Base-by-base conservation (phyloP, 2,797 vertebrate genomes). In the Melanitta fusca region DNA sequence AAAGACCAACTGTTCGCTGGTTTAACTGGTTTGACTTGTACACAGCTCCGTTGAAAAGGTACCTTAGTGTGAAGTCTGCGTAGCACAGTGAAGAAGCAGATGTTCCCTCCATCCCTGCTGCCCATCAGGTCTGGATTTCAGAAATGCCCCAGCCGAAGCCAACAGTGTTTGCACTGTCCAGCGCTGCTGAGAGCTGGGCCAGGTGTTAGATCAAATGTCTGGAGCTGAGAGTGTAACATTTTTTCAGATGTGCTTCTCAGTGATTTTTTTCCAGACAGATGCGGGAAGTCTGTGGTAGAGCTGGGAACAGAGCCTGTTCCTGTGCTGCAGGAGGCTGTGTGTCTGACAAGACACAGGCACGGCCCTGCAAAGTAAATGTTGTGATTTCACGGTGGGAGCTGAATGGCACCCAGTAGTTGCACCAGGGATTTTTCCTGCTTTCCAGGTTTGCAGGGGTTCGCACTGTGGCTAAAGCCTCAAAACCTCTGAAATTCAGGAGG, bases 181-280 rank as follows among this genome's bases (percentile, higher is more conserved):
- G 85, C 19, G 3, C 74, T 0, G 11, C 91, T 61, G 89, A 90
- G 94, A 94, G 91, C 83, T 54, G 21, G 80, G 74, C 96, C 94
- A 96, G 96, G 94, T 96, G 96, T 95, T 82, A 95, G 95, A 96
- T 96, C 93, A 91, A 92, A 94, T 96, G 93, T 91, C 94, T 95
- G 88, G 91, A 91, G 83, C 85, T 64, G 78, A 73, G 89, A 1
- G 3, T 65, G 78, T 86, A 82, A 65, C 88, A 77, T 95, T 93
- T 95, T 95, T 93, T 96, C 96, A 95, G 93, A 96, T 95, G 94
- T 95, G 83, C 70, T 88, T 87, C 93, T 91, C 24, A 1, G 85
- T 78, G 80, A 89, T 57, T 96, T 95, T 95, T 94, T 95, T 88
- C 88, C 93, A 94, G 95, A 81, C 95, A 89, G 93, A 93, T 92